Percentiles rank a stretch among this genome's conserved stretches.
Evolutionary conservation across 2,797 vertebrate genomes (phyloP).

Genomic region (Epinephelus coioides): DNA sequence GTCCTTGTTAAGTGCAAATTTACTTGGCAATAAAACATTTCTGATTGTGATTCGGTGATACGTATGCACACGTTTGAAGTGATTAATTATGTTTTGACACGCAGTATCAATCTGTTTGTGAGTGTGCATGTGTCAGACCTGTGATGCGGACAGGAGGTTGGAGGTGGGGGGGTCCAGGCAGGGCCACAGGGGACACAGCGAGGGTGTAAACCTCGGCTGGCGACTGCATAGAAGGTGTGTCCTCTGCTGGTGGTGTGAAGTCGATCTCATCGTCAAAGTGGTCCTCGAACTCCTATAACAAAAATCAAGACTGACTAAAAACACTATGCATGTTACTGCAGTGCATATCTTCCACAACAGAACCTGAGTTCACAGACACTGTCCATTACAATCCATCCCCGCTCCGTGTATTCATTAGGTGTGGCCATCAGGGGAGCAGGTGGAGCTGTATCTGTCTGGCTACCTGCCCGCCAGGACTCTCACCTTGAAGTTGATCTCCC

Average conservation of each 20-base stretch:
- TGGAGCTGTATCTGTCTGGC: constrained; percentile 4
- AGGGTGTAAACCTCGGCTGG: constrained; percentile 98
- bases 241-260: constrained; percentile 97
- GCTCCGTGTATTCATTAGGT: constrained; percentile 7
- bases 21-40: too few relatives aligned
- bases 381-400: not conserved
- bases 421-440: constrained; percentile 3
- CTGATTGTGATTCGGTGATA: too few relatives aligned
- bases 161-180: constrained; percentile 93
- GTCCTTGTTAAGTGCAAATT: too few relatives aligned
- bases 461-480: constrained; percentile 57
- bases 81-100: not conserved
- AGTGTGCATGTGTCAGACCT: constrained; percentile 67
- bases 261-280: constrained; percentile 98
- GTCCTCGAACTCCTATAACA: constrained; percentile 95
- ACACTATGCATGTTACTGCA: not conserved
- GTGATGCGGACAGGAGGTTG: constrained; percentile 85
- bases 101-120: not conserved
- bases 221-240: constrained; percentile 96
- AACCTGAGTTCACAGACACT: not conserved
- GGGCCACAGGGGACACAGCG: constrained; percentile 90
- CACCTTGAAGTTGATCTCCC: constrained; percentile 98
- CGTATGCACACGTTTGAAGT: too few relatives aligned
- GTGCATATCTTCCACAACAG: not conserved
- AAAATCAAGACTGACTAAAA: not conserved